Percentiles rank a stretch among this genome's conserved stretches.
Evolutionary conservation across 2,797 vertebrate species (phyloP).

Genomic region (Sebastes minor): DNA sequence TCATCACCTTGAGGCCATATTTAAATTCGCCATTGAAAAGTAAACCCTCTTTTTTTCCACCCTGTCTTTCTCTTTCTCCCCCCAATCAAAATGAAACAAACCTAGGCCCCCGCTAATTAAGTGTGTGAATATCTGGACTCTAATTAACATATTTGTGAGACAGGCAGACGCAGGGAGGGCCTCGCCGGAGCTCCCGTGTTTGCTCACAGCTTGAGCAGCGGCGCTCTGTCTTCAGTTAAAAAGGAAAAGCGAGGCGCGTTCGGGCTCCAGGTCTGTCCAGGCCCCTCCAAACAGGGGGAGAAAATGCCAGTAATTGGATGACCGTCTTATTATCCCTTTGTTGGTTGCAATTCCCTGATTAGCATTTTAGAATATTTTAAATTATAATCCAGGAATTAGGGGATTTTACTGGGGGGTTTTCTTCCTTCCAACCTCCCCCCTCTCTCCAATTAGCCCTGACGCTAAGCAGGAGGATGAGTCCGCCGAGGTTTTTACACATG

Average conservation of each 20-base stretch:
- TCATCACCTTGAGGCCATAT: conserved; percentile 80
- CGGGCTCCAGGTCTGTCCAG: conserved; percentile 64
- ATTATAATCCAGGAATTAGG: conserved; percentile 84
- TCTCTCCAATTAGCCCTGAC: conserved; percentile 72
- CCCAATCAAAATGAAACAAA: conserved; percentile 77
- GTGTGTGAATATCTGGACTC: conserved; percentile 81
- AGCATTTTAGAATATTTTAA: conserved; percentile 86
- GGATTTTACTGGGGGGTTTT: conserved; percentile 67
- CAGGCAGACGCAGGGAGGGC: conserved; percentile 73
- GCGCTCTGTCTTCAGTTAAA: conserved; percentile 48
- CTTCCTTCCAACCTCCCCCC: conserved; percentile 32
- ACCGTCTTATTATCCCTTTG: conserved; percentile 84
- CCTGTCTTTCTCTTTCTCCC: conserved; percentile 25
- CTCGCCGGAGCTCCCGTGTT: conserved; percentile 52
- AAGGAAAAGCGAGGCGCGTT: conserved; percentile 38
- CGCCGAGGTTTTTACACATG: conserved; percentile 37
- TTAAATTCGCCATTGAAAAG: conserved; percentile 74
- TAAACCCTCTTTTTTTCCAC: conserved; percentile 46
- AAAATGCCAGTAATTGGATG: conserved; percentile 80
- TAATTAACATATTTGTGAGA: conserved; percentile 85
- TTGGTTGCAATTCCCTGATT: conserved; percentile 85
- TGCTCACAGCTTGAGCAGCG: conserved; percentile 74
- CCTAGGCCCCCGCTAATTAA: conserved; percentile 79
- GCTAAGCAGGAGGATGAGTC: conserved; percentile 61
- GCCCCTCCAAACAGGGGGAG: conserved; percentile 58